These are phyloP conservation scores for Paguma larvata DNA, from an alignment of 2,797 vertebrate species.

Conservation along the genomic window DNA sequence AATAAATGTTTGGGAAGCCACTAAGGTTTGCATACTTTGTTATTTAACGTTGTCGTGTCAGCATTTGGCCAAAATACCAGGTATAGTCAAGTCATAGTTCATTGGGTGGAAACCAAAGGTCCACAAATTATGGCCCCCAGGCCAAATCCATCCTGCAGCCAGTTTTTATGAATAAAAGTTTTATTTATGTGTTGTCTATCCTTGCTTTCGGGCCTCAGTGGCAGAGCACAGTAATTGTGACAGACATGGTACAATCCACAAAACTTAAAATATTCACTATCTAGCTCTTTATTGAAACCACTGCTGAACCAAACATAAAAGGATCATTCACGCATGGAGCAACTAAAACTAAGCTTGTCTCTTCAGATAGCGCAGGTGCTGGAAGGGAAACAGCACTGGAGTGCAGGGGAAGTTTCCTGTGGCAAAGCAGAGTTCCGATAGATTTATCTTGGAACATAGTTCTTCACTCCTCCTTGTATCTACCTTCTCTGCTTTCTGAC, in stretches of 20 bases:
- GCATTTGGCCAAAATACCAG: background rate
- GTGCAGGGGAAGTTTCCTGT: rapidly evolving
- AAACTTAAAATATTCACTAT: background rate
- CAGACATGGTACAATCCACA: background rate
- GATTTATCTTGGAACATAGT: background rate
- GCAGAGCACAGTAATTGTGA: background rate
- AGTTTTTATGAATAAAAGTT: background rate
- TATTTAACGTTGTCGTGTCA: background rate
- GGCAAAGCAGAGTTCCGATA: background rate
- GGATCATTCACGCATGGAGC: background rate
- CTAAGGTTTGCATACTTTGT: background rate
- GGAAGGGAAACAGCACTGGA: background rate
- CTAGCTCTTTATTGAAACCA: background rate
- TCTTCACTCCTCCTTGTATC: background rate
- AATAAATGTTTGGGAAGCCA: background rate
- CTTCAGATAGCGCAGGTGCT: background rate
- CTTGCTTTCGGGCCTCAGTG: background rate
- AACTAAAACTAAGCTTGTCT: background rate
- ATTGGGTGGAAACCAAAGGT: background rate
- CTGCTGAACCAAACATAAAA: background rate
- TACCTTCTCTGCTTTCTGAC: background rate
- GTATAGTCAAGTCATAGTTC: background rate
- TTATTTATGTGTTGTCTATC: background rate
- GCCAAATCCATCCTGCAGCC: background rate
- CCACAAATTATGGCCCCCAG: background rate